Base-by-base conservation (phyloP, 23 tunicate species). In the Halocynthia roretzi region DNA sequence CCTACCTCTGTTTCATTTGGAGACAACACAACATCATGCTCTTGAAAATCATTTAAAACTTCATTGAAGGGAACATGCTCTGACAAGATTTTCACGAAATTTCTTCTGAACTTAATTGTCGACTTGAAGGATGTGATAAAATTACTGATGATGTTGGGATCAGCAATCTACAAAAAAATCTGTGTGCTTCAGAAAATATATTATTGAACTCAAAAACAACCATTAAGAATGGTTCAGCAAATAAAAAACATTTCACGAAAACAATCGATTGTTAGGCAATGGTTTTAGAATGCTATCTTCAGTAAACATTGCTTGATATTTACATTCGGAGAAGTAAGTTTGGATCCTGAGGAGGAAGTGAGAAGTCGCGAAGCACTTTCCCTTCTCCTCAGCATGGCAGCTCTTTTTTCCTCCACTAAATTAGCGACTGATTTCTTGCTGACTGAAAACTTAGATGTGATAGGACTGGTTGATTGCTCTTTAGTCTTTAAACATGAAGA, bases 381-480 rank as follows among this genome's bases (percentile, higher is more conserved):
- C 56, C 31, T 74, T 56, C 78, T 53, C 56, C 56, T 74, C 56
- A 74, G 8, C 78, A 74, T 74, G 22, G 78, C 78, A 53, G 78
- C 78, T 11, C 78, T 20, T 74, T 74, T 74, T 53, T 74, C 78
- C 22, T 74, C 78, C 17, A 74, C 78, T 6, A 74, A 14, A 31
- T 49, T 51, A 9, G n/a, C 75, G 5, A 51, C 75, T 21, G 78
- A 74, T 54, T 74, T 74, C 56, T 53, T 74, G 14, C 50, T 22
- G n/a, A 54, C 55, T 22, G 50, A 50, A 9, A 48, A 48, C 19
- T 65, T 65, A 19, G 62, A 64, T 22, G 22, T 10, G 21, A 54
- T 22, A 5, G 78, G 78, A 74, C 62, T 74, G 67, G 78, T 74
- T 12, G 60, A 62, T 56, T 74, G 78, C 62, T 74, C 78, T 54